Evolutionary conservation across 2,113 vertebrate genomes (phyloP), one percentile per base, ranked within the genome.

Genomic region (Hystrix brachyura): DNA sequence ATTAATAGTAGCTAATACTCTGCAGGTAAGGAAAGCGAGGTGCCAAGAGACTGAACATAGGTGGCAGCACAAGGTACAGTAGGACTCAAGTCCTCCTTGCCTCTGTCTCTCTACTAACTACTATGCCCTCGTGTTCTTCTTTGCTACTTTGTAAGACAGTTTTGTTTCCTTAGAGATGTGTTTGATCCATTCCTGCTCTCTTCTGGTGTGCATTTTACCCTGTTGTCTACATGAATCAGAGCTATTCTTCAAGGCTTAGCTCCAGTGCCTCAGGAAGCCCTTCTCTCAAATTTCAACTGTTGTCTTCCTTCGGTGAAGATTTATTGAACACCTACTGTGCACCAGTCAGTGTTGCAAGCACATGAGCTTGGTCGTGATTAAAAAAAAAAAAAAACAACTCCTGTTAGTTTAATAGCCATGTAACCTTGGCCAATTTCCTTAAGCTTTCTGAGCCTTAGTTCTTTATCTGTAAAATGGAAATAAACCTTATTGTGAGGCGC

Each of bases 381-480:
- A 60, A 25, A 43, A 67, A 65, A 87, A 60, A 82, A 21, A 88
- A 92, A 93, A 29, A 51, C 27, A 29, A 51, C 27, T 19, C 25
- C 59, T 25, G 2, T 53, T 85, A 81, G 43, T 53, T 80, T 88
- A 93, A 88, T 48, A 85, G 78, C 32, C 64, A 4, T 84, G 46
- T 79, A 48, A 80, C 84, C 85, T 87, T 94, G 12, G 21, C 78
- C 25, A 92, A 55, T 23, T 92, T 94, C 51, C 25, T 78, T 74
- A 80, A 93, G 19, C 62, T 94, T 83, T 93, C 80, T 83, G 64
- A 79, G 88, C 29, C 85, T 96, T 51, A 5, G 43, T 87, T 95
- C 74, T 57, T 90, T n/a, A 53, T 53, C 76, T 53, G 48, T 79
- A 53, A 79, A 79, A 53, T 53, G 76, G 48, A 79, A 79, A 34